Conservation (phyloP, 2,888 invertebrate genomes). For the Eupithecia subfuscata region DNA sequence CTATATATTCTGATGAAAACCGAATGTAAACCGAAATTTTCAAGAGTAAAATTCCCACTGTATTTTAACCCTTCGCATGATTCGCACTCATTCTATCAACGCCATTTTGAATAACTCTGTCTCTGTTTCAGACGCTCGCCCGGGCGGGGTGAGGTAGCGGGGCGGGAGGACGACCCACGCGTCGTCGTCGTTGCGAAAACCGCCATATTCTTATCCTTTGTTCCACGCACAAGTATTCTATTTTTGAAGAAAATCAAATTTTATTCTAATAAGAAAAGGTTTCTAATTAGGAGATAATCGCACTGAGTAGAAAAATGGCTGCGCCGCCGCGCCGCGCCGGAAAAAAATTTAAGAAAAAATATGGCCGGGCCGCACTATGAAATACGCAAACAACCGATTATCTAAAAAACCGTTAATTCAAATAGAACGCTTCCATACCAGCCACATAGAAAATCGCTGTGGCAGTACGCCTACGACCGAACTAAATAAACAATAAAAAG, state of each 20-base stretch:
- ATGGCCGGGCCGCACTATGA: neutral
- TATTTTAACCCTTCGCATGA: neutral
- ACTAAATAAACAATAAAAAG: neutral
- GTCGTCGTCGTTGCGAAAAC: neutral
- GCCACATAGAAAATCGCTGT: neutral
- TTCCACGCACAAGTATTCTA: slow-evolving; percentile 15
- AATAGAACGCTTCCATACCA: neutral
- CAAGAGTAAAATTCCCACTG: too few relatives aligned
- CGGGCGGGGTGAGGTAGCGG: slow-evolving; percentile 9
- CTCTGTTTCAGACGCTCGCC: slow-evolving; percentile 14
- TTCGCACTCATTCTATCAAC: neutral
- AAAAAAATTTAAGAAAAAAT: neutral
- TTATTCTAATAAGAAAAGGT: too few relatives aligned
- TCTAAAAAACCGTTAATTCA: neutral
- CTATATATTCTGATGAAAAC: too few relatives aligned
- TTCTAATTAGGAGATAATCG: neutral
- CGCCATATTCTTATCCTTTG: slow-evolving; percentile 32
- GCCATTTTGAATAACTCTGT: neutral
- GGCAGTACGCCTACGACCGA: neutral
- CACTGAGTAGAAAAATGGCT: too few relatives aligned
- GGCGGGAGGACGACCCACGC: neutral
- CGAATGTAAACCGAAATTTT: too few relatives aligned
- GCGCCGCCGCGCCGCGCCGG: neutral
- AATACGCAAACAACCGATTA: neutral
- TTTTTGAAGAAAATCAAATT: neutral